Evolutionary conservation across 2,888 invertebrate genomes (phyloP).

Genomic region (Cephus runcator): DNA sequence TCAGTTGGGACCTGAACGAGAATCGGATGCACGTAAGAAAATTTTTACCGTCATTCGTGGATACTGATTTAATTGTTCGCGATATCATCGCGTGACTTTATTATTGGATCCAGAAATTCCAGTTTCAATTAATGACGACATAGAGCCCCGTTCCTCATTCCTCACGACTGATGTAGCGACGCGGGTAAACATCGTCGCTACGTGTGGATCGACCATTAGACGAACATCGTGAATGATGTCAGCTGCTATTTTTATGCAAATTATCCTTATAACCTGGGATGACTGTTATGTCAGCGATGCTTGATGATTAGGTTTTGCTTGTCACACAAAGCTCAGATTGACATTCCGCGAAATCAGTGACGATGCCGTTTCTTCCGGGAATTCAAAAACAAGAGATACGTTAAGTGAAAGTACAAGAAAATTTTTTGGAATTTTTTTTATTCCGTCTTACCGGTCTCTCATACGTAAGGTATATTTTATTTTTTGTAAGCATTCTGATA

Average conservation of each 20-base stretch:
- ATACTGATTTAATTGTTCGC: not conserved
- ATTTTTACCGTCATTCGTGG: not conserved
- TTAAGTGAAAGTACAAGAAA: not conserved
- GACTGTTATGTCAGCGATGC: not conserved
- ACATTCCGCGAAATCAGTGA: not conserved
- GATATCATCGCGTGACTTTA: not conserved
- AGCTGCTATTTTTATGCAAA: slow-evolving; percentile 2
- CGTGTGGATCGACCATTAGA: not conserved
- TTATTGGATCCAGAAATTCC: not conserved
- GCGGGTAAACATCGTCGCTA: not conserved
- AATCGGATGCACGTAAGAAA: rapidly evolving
- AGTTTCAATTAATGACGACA: not conserved
- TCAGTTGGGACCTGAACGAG: not conserved
- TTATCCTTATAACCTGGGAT: not conserved
- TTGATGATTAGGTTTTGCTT: not conserved
- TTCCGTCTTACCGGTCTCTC: no score
- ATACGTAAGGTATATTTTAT: no score
- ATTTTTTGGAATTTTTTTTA: not conserved
- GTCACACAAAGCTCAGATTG: not conserved
- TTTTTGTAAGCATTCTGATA: no score
- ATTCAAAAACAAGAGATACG: not conserved
- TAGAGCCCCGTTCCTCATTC: not conserved
- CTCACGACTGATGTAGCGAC: not conserved
- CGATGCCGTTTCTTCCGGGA: not conserved
- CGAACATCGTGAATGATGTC: not conserved